Conservation (phyloP, 2,797 vertebrate genomes). For the Esox masquinongy region DNA sequence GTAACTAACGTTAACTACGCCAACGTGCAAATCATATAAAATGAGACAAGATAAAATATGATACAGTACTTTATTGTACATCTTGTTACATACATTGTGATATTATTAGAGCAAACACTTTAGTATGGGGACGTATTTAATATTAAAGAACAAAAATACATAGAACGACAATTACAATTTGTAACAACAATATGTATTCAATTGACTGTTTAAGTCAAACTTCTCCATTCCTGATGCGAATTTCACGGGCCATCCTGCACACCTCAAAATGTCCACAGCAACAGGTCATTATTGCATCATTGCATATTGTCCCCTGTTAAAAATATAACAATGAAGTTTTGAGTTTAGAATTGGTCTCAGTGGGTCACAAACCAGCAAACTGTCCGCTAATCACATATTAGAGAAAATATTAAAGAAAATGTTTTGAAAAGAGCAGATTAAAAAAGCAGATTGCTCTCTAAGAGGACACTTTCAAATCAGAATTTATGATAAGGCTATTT, state of each 20-base stretch:
- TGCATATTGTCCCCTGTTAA: constrained; percentile 78
- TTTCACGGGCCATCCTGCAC: constrained; percentile 84
- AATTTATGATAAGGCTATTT: background rate
- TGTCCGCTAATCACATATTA: too few relatives aligned
- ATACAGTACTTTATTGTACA: background rate
- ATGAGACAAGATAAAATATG: background rate
- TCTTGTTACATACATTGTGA: background rate
- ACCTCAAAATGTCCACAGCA: constrained; percentile 76
- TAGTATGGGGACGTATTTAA: background rate
- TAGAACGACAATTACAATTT: background rate
- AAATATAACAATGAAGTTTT: constrained; percentile 18
- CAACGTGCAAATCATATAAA: background rate
- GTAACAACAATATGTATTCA: background rate
- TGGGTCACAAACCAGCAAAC: too few relatives aligned
- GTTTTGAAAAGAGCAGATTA: background rate
- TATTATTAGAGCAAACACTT: background rate
- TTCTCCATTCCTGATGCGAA: constrained; percentile 77
- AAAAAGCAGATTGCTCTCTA: background rate
- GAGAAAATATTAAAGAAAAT: background rate
- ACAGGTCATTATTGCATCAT: constrained; percentile 75
- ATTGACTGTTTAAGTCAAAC: constrained; percentile 27
- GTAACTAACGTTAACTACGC: background rate
- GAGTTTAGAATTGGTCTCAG: too few relatives aligned
- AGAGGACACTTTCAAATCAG: too few relatives aligned
- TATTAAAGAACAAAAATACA: background rate